phyloP scores from a whole-genome alignment of 2,797 vertebrate genomes.

The Hoplostethus atlanticus region DNA sequence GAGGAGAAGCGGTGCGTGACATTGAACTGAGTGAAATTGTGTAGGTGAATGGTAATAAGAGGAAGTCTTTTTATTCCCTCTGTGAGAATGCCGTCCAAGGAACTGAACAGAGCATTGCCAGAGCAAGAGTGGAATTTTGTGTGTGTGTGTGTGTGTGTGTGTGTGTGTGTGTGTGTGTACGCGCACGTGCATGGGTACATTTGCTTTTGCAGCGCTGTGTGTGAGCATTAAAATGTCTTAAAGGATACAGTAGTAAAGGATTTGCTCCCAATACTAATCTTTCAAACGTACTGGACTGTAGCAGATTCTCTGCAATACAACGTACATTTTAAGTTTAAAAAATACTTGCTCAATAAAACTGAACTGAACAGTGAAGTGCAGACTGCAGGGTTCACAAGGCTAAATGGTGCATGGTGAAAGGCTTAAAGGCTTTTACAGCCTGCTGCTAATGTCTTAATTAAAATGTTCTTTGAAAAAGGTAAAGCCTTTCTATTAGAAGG shows the following conservation, averaged over 20 bases:
- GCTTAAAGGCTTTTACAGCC: conserved; percentile 36
- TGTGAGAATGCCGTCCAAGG: conserved; percentile 18
- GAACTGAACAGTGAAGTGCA: conserved; percentile 17
- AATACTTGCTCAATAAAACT: conserved; percentile 11
- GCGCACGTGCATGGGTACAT: background rate
- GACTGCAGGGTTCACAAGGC: background rate
- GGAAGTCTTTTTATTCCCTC: conserved; percentile 16
- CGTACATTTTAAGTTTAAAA: background rate
- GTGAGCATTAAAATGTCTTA: conserved; percentile 1
- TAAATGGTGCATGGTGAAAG: conserved; percentile 32
- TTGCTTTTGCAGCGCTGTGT: conserved; percentile 1
- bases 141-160: background rate
- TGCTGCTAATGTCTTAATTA: conserved; percentile 21
- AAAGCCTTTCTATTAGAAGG: conserved; percentile 9
- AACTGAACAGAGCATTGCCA: conserved; percentile 2
- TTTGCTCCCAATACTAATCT: background rate
- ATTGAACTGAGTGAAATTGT: conserved; percentile 10
- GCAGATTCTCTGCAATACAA: conserved; percentile 1
- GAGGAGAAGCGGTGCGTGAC: conserved; percentile 29
- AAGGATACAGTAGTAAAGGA: background rate
- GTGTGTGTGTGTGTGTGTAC: background rate
- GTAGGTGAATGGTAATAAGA: conserved; percentile 21
- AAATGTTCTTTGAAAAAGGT: conserved; percentile 27
- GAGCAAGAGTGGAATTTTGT: conserved; percentile 16
- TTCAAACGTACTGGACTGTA: background rate